Evolutionary conservation across 2,888 invertebrate genomes (phyloP), one percentile per base, ranked within the genome.

Genomic region (Patella pellucida): DNA sequence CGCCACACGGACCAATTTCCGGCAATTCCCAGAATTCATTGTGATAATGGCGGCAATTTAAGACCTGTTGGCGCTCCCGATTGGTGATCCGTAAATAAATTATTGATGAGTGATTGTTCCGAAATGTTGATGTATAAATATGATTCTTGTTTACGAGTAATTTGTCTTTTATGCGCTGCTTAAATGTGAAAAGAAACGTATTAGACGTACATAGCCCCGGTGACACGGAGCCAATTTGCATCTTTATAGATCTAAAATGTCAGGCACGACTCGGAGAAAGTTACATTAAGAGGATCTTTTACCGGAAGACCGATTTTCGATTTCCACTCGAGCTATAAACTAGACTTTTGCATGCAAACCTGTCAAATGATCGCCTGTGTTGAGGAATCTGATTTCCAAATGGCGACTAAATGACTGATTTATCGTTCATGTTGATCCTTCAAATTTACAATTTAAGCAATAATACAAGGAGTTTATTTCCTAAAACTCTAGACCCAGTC

Each of bases 1-100:
- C 62, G 62, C 62, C 62, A 62, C 62, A 62, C 62, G 23, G 62
- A 62, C 62, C 62, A 62, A 62, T 62, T 62, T 62, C 62, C 62
- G 62, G 62, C 62, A 62, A 62, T 62, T 62, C 62, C 62, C 62
- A 62, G 62, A 62, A 62, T 62, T 62, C 62, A 62, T 62, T 62
- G 62, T 62, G 23, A 23, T 62, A 62, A 62, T 62, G 62, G 62
- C 23, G 62, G 62, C 62, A 62, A 62, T 62, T 62, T 62, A 62
- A 62, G 62, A 62, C 62, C 62, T 62, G 62, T 62, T 62, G 62
- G 23, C 19, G 23, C 62, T 19, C 19, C 23, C 11, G 62, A 23
- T 19, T 23, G 62, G 23, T 62, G 62, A 62, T 23, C 19, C 62
- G 62, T 62, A 62, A 62, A 23, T 62, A 62, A 62, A 23, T 62